Conservation (phyloP, 2,888 invertebrate genomes). For the Cataglyphis albicans region DNA sequence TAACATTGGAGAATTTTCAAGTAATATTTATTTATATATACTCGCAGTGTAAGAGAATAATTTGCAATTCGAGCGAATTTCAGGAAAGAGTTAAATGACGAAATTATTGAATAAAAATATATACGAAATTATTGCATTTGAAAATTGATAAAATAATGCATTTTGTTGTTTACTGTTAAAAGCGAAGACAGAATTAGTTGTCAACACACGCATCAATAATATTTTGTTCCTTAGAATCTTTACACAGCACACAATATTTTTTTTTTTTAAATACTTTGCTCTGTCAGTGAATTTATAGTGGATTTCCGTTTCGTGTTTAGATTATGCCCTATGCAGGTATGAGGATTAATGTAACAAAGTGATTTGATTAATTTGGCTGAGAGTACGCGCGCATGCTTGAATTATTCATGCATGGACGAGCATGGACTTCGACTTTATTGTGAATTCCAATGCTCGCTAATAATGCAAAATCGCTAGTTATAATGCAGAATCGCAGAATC, state of each 20-base stretch:
- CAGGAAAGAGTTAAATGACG: neutral
- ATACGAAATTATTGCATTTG: neutral
- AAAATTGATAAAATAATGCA: neutral
- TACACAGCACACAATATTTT: neutral
- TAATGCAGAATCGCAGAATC: neutral
- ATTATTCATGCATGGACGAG: conserved; percentile 15
- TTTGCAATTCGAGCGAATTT: neutral
- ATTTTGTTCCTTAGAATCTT: neutral
- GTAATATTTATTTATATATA: neutral
- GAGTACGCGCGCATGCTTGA: neutral
- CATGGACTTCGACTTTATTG: conserved; percentile 19
- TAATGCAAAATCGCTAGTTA: neutral
- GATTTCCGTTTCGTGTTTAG: conserved; percentile 19
- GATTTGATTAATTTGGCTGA: conserved; percentile 19
- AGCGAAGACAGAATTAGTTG: neutral
- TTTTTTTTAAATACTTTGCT: neutral
- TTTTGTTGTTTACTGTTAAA: neutral
- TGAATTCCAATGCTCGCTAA: conserved; percentile 5
- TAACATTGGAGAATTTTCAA: neutral
- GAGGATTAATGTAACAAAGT: conserved; percentile 43
- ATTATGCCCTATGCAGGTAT: neutral
- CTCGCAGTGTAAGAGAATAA: neutral
- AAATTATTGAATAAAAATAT: too few species aligned
- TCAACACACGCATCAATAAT: neutral
- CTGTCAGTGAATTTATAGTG: conserved; percentile 1